Percentiles rank a stretch among this genome's conserved stretches.
Conservation (phyloP, 2,113 vertebrate genomes). For the Pantherophis guttatus region DNA sequence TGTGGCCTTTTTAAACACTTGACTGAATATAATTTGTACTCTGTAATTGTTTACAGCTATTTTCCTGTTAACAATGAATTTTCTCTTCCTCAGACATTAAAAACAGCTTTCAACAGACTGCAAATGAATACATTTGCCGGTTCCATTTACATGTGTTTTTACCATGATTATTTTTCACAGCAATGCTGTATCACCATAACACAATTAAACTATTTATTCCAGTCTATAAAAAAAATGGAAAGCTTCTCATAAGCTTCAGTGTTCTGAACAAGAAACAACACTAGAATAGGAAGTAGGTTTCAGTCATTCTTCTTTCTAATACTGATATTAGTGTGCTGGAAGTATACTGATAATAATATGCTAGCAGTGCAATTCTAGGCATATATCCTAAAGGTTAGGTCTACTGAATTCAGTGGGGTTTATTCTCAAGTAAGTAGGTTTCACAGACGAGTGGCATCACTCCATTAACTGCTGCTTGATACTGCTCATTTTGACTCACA, state of each 20-base stretch:
- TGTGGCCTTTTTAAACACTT: constrained; percentile 13
- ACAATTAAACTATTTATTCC: not conserved
- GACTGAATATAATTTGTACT: constrained; percentile 12
- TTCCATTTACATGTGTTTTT: not conserved
- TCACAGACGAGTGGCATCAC: not conserved
- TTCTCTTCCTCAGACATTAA: not conserved
- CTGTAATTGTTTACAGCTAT: constrained; percentile 7
- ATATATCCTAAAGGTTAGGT: not conserved
- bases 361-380: not conserved
- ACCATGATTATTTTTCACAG: not conserved
- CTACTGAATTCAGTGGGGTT: not conserved
- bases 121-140: not conserved
- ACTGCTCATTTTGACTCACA: not conserved
- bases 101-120: constrained; percentile 2
- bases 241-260: not conserved
- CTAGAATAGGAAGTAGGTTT: not conserved
- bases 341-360: not conserved
- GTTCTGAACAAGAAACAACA: not conserved
- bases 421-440: not conserved
- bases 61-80: not conserved
- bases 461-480: not conserved
- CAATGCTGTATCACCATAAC: not conserved
- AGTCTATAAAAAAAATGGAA: not conserved
- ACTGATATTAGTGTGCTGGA: not conserved
- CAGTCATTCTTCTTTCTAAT: not conserved